Evolutionary conservation across 2,797 vertebrate species (phyloP), one percentile per base, ranked within the genome.

Genomic region (Danio jaintianensis): DNA sequence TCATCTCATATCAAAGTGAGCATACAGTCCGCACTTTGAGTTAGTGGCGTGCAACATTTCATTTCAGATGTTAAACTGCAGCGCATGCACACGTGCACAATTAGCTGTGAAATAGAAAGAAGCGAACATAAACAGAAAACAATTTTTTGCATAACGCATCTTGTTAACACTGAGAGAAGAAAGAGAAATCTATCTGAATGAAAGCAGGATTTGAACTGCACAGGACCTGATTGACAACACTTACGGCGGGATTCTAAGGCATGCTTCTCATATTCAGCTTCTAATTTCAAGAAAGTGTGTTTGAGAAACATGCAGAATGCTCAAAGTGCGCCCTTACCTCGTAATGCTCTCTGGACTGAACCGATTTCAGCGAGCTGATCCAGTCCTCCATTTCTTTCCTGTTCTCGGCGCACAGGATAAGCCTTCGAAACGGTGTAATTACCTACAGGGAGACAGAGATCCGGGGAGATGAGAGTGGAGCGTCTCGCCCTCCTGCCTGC

Each of bases 281-380:
- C 22, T 40, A 67, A 22, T 47, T n/a, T 7, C 9, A 10, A 59
- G 40, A 12, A 69, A 56, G 53, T 45, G 20, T 7, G 48, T 50
- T 52, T 38, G 22, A 36, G 20, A n/a, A 18, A 52, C 42, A 4
- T 61, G 16, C 45, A 18, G 42, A 8, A 61, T 22, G 55, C 66
- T 53, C 47, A 63, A 79, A 12, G 20, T 56, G 29, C n/a, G 75
- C 18, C 29, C 93, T 93, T 96, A 99, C 97, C 96, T 99, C 98
- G 85, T 98, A 99, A 88, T 97, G 96, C 85, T 99, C 98, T 88
- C 97, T 94, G 87, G 96, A 98, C 90, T 97, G 96, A 83, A 97
- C 96, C 0, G 96, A 97, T 90, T 97, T 97, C 74, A 97, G 88
- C 8, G 95, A 96, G 89, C 95, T 96, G 91, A 97, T 97, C 96